Evolutionary conservation across 2,888 invertebrate genomes (phyloP), one percentile per base, ranked within the genome.

Genomic region (Sthenelais limicola): DNA sequence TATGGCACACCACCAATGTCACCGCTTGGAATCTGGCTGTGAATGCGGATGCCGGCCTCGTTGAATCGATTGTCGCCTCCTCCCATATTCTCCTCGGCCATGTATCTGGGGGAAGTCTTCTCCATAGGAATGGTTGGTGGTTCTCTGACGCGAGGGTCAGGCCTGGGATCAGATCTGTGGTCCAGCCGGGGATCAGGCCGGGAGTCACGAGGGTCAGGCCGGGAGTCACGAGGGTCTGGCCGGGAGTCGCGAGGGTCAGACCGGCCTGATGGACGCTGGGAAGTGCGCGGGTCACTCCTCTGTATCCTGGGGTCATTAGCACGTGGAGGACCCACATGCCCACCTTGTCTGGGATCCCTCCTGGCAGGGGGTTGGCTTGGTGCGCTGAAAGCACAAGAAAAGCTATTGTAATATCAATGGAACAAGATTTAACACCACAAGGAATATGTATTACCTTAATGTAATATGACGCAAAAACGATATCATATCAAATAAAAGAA

Each of bases 1-100:
- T 75, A 74, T 4, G 74, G 72, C 3, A 12, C 43, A 43, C 43
- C 18, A 12, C 12, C 18, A 43, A 12, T 43, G 18, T 18, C 43
- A 43, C 18, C 18, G 43, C 43, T 43, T 43, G 43, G 9, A 43
- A 9, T 43, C 12, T 43, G 43, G 9, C 9, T 43, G 18, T 43
- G 43, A 43, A 9, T 43, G 9, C 43, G 9, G 43, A 18, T 18
- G 9, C 43, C 43, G 9, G 43, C 18, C 18, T 43, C 9, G 18
- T n/a, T 43, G 12, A 43, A 12, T 35, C 28, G 33, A 5, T 9
- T 2, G 9, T 35, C 4, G 21, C 38, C 62, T n/a, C 21, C 35
- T 24, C 7, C n/a, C 12, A 24, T 24, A 35, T 62, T 35, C 38
- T 62, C n/a, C 38, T 24, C 33, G 28, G n/a, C 32, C 4, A 24